Evolutionary conservation across 2,888 invertebrate species (phyloP).

Genomic region (Spodoptera picta): DNA sequence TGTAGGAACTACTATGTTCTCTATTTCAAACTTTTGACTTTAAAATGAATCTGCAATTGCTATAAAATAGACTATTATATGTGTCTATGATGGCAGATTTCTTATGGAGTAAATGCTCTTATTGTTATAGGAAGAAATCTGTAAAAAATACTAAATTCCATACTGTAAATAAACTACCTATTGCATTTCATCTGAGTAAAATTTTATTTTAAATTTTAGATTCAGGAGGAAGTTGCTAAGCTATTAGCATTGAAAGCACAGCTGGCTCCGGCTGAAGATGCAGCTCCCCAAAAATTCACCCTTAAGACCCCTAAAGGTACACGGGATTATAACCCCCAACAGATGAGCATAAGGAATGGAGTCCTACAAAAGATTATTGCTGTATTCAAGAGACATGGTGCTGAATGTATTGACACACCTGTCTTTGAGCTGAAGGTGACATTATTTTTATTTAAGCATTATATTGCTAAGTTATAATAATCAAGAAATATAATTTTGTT

Average conservation of each 20-base stretch:
- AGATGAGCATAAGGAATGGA: constrained; percentile 96
- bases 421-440: constrained; percentile 97
- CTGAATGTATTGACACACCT: constrained; percentile 99
- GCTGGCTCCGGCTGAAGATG: constrained; percentile 87
- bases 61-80: too few species aligned
- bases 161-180: background rate
- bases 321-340: constrained; percentile 97
- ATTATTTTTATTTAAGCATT: background rate
- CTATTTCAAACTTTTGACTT: too few species aligned
- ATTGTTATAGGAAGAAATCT: background rate
- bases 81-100: background rate
- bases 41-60: too few species aligned
- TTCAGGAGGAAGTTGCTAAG: constrained; percentile 95
- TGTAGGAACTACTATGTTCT: too few species aligned
- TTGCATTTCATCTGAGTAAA: background rate
- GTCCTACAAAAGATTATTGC: constrained; percentile 95
- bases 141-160: background rate
- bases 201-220: constrained; percentile 85
- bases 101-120: background rate
- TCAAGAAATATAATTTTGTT: background rate
- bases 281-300: constrained; percentile 92
- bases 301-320: constrained; percentile 98
- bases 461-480: background rate
- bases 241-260: constrained; percentile 94
- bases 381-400: constrained; percentile 98